Evolutionary conservation across 2,797 vertebrate species (phyloP), one percentile per base, ranked within the genome.

Genomic region (Falco rusticolus): DNA sequence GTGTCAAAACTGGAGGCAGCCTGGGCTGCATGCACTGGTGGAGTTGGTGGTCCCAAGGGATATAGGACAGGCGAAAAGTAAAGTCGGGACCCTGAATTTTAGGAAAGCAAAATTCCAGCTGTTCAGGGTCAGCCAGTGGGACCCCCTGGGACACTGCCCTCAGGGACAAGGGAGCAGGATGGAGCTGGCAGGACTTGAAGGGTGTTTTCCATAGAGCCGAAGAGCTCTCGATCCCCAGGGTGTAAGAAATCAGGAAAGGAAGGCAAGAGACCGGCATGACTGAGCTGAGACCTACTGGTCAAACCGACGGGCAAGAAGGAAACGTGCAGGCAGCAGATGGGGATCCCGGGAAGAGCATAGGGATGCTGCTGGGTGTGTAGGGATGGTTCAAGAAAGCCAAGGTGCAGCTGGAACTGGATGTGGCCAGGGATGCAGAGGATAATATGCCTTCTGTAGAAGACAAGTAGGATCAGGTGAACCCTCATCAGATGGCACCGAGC

Each of bases 1-100:
- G 0, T 0, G 0, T 31, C 33, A 28, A 29, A 28, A 31, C 8
- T 31, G 61, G 39, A 41, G 33, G 25, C 47, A 29, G n/a, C 18
- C 47, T 26, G 45, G 53, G 24, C 20, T 50, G 65, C 66, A 15
- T 0, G 0, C 26, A 13, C 13, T 29, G 37, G 33, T 7, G 37
- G 43, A 51, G 33, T 20, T 74, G 15, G 11, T 28, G 72, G 54
- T 33, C 48, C 48, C 22, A 60, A 54, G 53, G 21, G 34, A 29
- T 14, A 33, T 29, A 54, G 33, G 33, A 37, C 54, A 45, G 47
- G 48, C 16, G 43, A 57, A 86, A 53, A 43, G 17, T 50, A 14
- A 26, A 43, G 15, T 47, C 13, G 26, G 37, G 43, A 66, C 11
- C 19, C 25, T 47, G 29, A 59, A 51, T 47, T 89, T 85, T 60